Percentiles rank a stretch among this genome's conserved stretches.
Conservation (phyloP, 2,797 vertebrate species). For the Lophotriccus pileatus region DNA sequence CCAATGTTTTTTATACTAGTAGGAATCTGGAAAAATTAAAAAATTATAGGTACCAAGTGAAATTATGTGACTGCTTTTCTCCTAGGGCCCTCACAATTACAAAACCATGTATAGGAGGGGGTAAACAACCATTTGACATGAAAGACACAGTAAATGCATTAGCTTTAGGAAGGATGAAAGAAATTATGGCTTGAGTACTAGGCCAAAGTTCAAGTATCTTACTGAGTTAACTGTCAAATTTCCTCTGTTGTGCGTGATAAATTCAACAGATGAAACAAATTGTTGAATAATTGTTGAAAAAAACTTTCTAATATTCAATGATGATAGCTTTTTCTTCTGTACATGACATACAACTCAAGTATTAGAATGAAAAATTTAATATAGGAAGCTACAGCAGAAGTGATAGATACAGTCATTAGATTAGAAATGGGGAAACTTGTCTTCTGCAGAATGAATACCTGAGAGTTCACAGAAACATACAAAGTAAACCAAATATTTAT, state of each 20-base stretch:
- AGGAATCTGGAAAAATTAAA: neutral
- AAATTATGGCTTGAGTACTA: neutral
- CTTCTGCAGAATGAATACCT: neutral
- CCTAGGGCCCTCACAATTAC: neutral
- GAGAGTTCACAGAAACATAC: neutral
- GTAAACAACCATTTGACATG: neutral
- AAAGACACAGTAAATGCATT: neutral
- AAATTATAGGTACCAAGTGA: neutral
- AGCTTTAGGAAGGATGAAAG: neutral
- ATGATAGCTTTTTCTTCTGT: neutral
- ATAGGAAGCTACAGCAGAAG: neutral
- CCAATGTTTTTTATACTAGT: neutral
- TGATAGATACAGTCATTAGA: neutral
- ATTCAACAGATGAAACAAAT: neutral
- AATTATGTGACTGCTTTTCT: neutral
- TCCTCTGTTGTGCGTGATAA: neutral
- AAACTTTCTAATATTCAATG: neutral
- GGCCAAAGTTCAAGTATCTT: neutral
- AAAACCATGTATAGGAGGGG: neutral
- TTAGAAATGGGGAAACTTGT: neutral
- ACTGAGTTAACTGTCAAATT: neutral
- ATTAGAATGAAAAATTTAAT: neutral
- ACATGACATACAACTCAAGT: neutral
- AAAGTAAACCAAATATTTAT: conserved; percentile 33
- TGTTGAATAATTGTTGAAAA: neutral